These are phyloP conservation scores for Andricus curvator DNA, from an alignment of 2,888 invertebrate species.

Conservation along the genomic window DNA sequence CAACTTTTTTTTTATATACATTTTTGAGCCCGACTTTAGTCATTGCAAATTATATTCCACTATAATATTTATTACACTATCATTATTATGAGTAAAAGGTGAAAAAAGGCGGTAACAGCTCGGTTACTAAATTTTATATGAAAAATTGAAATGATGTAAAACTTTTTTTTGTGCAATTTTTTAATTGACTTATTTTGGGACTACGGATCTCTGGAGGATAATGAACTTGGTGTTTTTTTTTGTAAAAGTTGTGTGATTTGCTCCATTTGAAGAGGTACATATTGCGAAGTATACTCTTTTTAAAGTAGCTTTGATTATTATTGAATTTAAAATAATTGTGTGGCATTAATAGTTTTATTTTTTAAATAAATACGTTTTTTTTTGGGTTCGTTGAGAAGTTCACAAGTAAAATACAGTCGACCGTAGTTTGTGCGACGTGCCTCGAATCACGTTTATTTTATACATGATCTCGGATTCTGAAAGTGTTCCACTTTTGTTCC, in stretches of 20 bases:
- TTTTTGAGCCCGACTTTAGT: conserved; percentile 2
- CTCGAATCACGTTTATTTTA: conserved; percentile 17
- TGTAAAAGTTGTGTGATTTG: background rate
- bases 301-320: background rate
- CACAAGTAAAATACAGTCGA: conserved; percentile 47
- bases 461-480: background rate
- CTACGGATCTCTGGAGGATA: background rate
- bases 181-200: background rate
- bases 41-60: background rate
- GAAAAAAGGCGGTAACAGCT: background rate
- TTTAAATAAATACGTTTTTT: background rate
- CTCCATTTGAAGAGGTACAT: background rate
- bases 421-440: conserved; percentile 51
- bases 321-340: background rate
- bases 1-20: conserved; percentile 25
- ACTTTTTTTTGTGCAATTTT: background rate
- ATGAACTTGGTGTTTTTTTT: background rate
- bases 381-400: conserved; percentile 46
- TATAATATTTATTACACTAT: too few species aligned
- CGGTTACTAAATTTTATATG: background rate
- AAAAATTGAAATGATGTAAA: background rate
- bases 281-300: background rate
- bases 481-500: background rate
- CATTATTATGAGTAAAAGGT: background rate
- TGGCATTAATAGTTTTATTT: background rate